Evolutionary conservation across 2,888 invertebrate genomes (phyloP).

Genomic region (Escarpia spicata): DNA sequence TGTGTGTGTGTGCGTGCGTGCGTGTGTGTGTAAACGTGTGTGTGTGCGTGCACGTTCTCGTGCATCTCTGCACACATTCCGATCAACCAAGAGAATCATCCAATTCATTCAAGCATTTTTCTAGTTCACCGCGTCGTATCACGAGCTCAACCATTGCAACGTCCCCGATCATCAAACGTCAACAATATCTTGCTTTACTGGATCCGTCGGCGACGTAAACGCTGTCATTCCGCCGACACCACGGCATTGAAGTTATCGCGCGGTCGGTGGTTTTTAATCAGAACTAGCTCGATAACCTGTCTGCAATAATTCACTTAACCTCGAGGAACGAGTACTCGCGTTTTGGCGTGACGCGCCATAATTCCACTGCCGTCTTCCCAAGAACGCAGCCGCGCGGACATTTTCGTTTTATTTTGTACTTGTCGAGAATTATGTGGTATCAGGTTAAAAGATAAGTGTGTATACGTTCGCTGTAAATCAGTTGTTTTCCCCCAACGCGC

Average conservation of each 20-base stretch:
- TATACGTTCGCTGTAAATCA: background rate
- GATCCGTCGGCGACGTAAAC: background rate
- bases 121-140: background rate
- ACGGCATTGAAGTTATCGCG: background rate
- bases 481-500: background rate
- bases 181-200: background rate
- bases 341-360: background rate
- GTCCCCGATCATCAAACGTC: background rate
- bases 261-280: background rate
- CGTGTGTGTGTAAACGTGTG: background rate
- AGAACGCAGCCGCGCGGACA: background rate
- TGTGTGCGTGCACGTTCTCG: background rate
- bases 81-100: background rate
- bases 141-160: background rate
- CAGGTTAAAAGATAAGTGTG: background rate
- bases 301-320: background rate
- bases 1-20: background rate
- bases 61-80: background rate
- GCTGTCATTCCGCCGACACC: background rate
- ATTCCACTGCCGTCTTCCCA: background rate
- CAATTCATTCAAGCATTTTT: conserved; percentile 13
- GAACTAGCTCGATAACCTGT: conserved; percentile 7
- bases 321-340: background rate
- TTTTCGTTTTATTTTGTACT: background rate
- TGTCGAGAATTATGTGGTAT: background rate